Percentiles rank a stretch among this genome's conserved stretches.
phyloP scores from a whole-genome alignment of 2,888 invertebrate species.

The Seira ritae region DNA sequence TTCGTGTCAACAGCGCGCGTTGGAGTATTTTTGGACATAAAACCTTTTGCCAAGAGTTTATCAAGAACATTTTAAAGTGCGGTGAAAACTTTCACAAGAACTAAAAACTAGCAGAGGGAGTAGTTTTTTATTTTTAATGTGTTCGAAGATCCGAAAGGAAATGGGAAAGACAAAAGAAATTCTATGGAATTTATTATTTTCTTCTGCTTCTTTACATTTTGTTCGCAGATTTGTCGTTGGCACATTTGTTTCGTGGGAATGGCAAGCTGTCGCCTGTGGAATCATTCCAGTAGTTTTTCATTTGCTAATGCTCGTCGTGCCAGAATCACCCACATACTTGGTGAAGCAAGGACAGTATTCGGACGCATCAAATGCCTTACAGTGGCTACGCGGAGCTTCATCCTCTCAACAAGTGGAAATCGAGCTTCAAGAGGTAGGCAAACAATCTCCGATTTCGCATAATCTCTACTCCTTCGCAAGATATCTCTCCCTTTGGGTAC shows the following conservation, averaged over 20 bases:
- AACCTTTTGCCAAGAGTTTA: no score
- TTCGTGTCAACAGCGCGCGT: no score
- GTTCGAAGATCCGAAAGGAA: no score
- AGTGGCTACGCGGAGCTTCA: conserved; percentile 82
- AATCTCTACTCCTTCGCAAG: conserved; percentile 42
- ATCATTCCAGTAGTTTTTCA: conserved; percentile 84
- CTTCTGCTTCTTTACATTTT: conserved; percentile 19
- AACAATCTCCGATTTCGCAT: conserved; percentile 50
- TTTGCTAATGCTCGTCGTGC: conserved; percentile 87
- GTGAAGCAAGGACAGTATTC: conserved; percentile 79
- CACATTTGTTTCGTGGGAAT: conserved; percentile 80
- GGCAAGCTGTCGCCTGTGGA: conserved; percentile 82
- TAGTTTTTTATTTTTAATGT: no score
- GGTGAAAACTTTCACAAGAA: no score
- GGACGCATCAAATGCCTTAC: conserved; percentile 83
- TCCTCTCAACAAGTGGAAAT: conserved; percentile 75
- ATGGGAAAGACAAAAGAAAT: no score
- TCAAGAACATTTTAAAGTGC: no score
- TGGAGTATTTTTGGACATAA: no score
- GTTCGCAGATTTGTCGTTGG: conserved; percentile 78
- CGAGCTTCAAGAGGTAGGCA: conserved; percentile 68
- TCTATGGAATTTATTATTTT: neutral
- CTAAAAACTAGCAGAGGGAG: no score
- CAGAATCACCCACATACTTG: conserved; percentile 84
- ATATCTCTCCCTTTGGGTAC: neutral